These are phyloP conservation scores for Heterocephalus glaber DNA, from an alignment of 2,113 vertebrate species.

Conservation along the genomic window DNA sequence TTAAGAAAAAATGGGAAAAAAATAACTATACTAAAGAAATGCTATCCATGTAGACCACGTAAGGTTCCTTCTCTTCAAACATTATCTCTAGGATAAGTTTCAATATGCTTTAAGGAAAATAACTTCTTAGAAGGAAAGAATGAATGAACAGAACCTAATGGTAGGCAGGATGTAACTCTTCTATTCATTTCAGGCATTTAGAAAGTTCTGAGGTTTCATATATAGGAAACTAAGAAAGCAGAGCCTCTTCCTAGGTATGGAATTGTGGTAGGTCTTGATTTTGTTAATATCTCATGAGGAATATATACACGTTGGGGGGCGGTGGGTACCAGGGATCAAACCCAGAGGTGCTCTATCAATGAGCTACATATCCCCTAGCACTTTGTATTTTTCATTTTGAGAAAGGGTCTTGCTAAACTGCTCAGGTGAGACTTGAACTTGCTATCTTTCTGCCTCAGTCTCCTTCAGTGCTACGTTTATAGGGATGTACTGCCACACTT, in stretches of 20 bases:
- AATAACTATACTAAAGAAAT: conserved; percentile 1
- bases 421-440: neutral
- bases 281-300: conserved; percentile 25
- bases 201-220: neutral
- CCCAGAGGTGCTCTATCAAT: neutral
- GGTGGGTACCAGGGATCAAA: neutral
- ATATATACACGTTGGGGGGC: neutral
- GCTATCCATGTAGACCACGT: neutral
- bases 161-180: neutral
- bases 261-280: neutral
- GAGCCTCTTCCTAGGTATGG: neutral
- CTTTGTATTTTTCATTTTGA: neutral
- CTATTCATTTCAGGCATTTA: neutral
- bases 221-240: neutral
- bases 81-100: neutral
- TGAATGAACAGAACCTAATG: neutral
- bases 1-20: conserved; percentile 16
- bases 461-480: neutral
- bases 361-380: neutral
- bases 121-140: conserved; percentile 17
- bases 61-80: neutral
- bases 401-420: neutral
- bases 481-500: neutral
- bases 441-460: neutral
- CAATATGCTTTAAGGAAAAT: conserved; percentile 9